phyloP scores from a whole-genome alignment of 1,140 invertebrate genomes.

The Armadillidium nasatum region DNA sequence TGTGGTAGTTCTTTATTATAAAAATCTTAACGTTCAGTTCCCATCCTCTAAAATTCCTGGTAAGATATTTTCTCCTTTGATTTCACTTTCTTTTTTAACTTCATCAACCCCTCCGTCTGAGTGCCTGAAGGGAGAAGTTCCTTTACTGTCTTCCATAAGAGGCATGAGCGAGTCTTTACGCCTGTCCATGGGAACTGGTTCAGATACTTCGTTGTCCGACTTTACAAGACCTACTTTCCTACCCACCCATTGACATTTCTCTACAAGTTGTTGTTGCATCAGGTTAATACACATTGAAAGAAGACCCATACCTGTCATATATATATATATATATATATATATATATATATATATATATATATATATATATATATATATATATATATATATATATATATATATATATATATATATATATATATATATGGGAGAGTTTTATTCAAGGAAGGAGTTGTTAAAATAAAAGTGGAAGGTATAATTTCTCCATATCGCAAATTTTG shows the following conservation, averaged over 20 bases:
- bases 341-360: slow-evolving; percentile 22
- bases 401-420: neutral
- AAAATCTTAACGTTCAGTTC: neutral
- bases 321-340: slow-evolving; percentile 46
- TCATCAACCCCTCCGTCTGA: slow-evolving; percentile 37
- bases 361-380: slow-evolving; percentile 16
- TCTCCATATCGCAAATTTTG: too few relatives aligned
- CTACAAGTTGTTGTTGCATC: slow-evolving; percentile 53
- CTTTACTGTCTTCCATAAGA: slow-evolving; percentile 6
- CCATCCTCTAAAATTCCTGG: neutral
- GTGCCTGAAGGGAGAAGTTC: neutral
- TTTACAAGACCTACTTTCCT: slow-evolving; percentile 51
- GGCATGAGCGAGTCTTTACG: neutral
- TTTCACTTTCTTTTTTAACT: neutral
- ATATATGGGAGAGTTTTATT: too few relatives aligned
- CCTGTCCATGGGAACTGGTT: slow-evolving; percentile 15
- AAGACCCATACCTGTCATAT: slow-evolving; percentile 55
- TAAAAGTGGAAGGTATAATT: too few relatives aligned
- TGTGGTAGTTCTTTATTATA: too few relatives aligned
- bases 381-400: slow-evolving; percentile 47
- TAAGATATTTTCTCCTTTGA: neutral
- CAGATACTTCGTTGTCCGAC: slow-evolving; percentile 39
- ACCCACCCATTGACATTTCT: slow-evolving; percentile 53
- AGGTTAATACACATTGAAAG: slow-evolving; percentile 59
- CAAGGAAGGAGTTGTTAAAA: too few relatives aligned